These are phyloP conservation scores for Tauraco erythrolophus DNA, from an alignment of 2,113 vertebrate species.

Conservation along the genomic window DNA sequence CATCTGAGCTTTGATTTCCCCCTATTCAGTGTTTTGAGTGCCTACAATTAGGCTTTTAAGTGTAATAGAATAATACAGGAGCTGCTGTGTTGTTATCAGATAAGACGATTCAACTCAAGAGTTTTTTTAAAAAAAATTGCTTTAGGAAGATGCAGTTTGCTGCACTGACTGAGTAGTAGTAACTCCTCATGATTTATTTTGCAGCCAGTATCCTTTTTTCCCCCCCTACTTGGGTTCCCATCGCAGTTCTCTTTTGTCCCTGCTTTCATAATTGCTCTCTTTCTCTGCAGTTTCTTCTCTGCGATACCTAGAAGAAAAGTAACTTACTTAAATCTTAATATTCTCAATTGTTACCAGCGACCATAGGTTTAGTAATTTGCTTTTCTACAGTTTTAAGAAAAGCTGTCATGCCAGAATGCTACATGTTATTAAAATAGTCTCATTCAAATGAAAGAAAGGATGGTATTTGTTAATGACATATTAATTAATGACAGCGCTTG, in stretches of 20 bases:
- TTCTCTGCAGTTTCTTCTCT: neutral
- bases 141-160: neutral
- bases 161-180: neutral
- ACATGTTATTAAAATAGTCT: neutral
- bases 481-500: neutral
- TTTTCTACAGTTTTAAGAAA: neutral
- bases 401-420: neutral
- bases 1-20: neutral
- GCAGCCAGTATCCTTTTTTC: neutral
- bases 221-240: neutral
- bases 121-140: neutral
- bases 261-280: neutral
- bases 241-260: neutral
- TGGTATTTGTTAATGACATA: neutral
- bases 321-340: neutral
- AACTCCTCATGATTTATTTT: neutral
- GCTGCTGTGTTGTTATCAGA: neutral
- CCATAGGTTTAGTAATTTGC: neutral
- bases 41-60: neutral
- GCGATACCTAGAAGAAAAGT: neutral
- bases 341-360: neutral
- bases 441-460: neutral
- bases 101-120: accelerated
- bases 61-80: neutral
- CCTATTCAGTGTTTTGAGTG: neutral